A percentile compares a stretch with the other conserved stretches of the same genome.
phyloP scores from a whole-genome alignment of 2,113 vertebrate species.

The Mormyrus lacerda region DNA sequence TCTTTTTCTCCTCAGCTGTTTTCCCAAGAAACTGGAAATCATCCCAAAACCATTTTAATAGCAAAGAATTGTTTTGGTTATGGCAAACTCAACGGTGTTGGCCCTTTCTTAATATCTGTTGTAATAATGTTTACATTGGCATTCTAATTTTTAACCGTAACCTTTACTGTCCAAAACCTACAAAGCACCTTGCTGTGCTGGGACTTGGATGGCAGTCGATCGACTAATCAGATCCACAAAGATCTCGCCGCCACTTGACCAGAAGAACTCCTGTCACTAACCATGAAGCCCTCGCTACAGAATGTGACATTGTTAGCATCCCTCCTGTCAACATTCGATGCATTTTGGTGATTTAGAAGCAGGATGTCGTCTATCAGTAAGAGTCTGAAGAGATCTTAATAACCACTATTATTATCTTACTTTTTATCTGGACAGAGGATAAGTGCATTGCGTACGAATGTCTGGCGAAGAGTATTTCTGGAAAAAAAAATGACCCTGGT shows the following conservation, averaged over 20 bases:
- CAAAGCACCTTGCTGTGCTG: not conserved
- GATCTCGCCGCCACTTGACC: not conserved
- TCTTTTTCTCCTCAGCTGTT: constrained; percentile 6
- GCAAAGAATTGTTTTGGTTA: not conserved
- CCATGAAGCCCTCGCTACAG: not conserved
- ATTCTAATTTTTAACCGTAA: not conserved
- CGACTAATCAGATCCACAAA: not conserved
- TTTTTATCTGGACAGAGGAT: not conserved
- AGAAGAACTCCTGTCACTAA: not conserved
- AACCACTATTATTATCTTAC: not conserved
- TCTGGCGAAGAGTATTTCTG: not conserved
- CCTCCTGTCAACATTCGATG: not conserved
- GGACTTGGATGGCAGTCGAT: not conserved
- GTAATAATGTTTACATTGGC: not conserved
- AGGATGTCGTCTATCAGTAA: not conserved
- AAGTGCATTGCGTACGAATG: not conserved
- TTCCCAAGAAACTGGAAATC: not conserved
- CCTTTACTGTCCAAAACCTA: not conserved
- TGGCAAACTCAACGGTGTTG: not conserved
- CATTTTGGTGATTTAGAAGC: not conserved
- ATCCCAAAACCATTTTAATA: not conserved
- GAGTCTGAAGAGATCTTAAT: not conserved
- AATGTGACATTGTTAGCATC: not conserved
- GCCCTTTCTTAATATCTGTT: not conserved
- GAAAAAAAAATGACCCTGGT: not conserved